A percentile compares a stretch with the other conserved stretches of the same genome.
phyloP scores from a whole-genome alignment of 2,113 vertebrate genomes.

The Corapipo altera region DNA sequence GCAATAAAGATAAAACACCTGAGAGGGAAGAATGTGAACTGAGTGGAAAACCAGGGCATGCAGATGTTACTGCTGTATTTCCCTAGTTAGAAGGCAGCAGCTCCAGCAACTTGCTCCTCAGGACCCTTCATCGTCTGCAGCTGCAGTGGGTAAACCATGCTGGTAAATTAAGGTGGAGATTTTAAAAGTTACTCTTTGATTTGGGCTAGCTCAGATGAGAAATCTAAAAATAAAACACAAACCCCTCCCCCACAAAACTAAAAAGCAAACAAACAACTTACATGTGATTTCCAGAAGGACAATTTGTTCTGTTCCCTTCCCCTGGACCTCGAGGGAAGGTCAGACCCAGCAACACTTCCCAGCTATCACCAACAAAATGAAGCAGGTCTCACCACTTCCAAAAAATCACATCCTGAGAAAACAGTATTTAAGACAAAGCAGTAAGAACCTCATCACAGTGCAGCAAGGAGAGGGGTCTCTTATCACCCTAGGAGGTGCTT shows the following conservation, averaged over 20 bases:
- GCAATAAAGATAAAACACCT: neutral
- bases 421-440: fast-evolving
- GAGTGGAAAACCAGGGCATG: fast-evolving
- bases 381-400: neutral
- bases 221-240: neutral
- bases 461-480: fast-evolving
- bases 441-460: fast-evolving
- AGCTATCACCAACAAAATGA: neutral
- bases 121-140: neutral
- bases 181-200: neutral
- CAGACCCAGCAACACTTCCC: neutral
- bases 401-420: neutral
- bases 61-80: neutral
- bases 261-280: neutral
- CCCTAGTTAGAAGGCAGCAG: neutral
- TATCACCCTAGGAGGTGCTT: fast-evolving
- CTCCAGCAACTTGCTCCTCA: neutral
- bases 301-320: neutral
- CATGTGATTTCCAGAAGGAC: neutral
- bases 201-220: neutral
- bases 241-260: too few relatives aligned
- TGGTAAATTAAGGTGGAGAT: neutral
- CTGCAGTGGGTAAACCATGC: fast-evolving
- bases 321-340: neutral
- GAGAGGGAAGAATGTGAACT: neutral